These are phyloP conservation scores for Drosophila kuntzei DNA, from an alignment of 2,888 invertebrate species.

Conservation along the genomic window DNA sequence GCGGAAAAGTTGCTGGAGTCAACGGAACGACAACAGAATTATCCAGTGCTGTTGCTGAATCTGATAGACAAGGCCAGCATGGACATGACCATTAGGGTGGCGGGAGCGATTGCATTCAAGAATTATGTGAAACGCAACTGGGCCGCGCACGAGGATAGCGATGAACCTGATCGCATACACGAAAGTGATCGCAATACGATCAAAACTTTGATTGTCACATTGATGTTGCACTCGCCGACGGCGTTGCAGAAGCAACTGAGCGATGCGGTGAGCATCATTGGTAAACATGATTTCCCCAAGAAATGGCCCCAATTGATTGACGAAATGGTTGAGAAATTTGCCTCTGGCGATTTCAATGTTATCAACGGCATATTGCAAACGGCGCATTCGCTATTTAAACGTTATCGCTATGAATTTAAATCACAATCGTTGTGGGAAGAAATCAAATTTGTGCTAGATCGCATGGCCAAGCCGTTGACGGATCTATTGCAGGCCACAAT, in stretches of 20 bases:
- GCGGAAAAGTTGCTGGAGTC: conserved; percentile 97
- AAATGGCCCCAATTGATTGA: conserved; percentile 97
- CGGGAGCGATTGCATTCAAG: conserved; percentile 97
- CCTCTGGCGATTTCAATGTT: conserved; percentile 95
- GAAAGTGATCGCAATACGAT: conserved; percentile 91
- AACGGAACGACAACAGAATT: conserved; percentile 95
- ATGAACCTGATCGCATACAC: conserved; percentile 92
- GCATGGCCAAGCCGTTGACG: conserved; percentile 97
- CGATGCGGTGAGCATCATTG: conserved; percentile 97
- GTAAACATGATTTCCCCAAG: conserved; percentile 98
- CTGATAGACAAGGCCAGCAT: conserved; percentile 93
- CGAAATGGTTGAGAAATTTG: conserved; percentile 97
- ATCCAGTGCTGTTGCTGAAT: conserved; percentile 93
- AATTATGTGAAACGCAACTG: conserved; percentile 98
- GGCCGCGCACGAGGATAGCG: conserved; percentile 90
- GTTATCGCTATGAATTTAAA: conserved; percentile 98
- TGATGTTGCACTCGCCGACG: conserved; percentile 97
- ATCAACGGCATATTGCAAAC: conserved; percentile 98
- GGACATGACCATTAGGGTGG: conserved; percentile 93
- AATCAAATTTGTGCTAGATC: conserved; percentile 97
- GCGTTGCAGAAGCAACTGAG: conserved; percentile 97
- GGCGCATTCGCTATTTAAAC: conserved; percentile 97
- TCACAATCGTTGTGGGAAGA: conserved; percentile 98
- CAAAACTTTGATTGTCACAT: conserved; percentile 93
- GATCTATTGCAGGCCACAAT: conserved; percentile 96